A percentile compares a stretch with the other conserved stretches of the same genome.
Conservation (phyloP, 1,140 invertebrate genomes). For the Ceratina japonica region DNA sequence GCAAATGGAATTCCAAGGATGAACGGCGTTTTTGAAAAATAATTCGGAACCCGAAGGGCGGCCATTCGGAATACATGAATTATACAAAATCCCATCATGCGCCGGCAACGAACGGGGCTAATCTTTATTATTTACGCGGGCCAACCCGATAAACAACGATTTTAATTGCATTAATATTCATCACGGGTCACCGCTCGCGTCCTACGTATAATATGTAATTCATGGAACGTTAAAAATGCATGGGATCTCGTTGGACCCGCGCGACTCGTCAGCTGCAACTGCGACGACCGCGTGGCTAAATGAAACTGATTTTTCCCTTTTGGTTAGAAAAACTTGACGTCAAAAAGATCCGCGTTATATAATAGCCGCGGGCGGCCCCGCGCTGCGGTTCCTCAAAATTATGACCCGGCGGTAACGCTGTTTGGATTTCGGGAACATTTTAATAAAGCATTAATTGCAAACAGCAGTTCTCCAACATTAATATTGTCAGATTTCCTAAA, state of each 20-base stretch:
- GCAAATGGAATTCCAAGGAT: not conserved
- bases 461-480: too few relatives aligned
- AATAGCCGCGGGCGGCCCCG: too few relatives aligned
- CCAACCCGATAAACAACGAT: slow-evolving; percentile 16
- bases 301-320: too few relatives aligned
- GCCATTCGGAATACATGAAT: slow-evolving; percentile 6
- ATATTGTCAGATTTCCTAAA: too few relatives aligned
- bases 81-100: slow-evolving; percentile 25
- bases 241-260: not conserved
- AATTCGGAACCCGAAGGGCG: not conserved
- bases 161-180: slow-evolving; percentile 46
- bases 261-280: slow-evolving; percentile 3
- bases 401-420: too few relatives aligned
- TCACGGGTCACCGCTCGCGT: not conserved
- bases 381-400: too few relatives aligned
- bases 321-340: too few relatives aligned
- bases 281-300: not conserved
- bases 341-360: too few relatives aligned
- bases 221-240: slow-evolving; percentile 37
- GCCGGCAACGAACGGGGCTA: not conserved
- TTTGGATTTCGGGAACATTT: too few relatives aligned
- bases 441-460: too few relatives aligned
- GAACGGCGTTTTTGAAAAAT: not conserved
- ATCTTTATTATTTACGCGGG: slow-evolving; percentile 31
- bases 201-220: slow-evolving; percentile 35